Evolutionary conservation across 2,113 vertebrate genomes (phyloP).

Genomic region (Ceyx melanurus): DNA sequence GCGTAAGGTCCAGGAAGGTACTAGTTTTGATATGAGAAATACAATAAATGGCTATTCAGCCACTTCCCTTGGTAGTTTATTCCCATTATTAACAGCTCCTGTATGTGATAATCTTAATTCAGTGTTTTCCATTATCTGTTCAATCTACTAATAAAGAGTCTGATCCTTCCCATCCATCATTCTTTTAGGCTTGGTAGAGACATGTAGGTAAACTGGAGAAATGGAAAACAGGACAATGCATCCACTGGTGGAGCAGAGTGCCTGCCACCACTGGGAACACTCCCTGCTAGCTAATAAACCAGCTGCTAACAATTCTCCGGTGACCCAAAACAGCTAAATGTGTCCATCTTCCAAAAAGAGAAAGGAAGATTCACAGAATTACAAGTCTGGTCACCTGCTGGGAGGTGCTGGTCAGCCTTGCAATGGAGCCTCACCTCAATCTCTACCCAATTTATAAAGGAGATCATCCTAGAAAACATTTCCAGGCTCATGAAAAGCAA

Average conservation of each 20-base stretch:
- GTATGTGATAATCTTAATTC: not conserved
- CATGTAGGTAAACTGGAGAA: not conserved
- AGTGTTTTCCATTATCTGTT: not conserved
- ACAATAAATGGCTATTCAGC: not conserved
- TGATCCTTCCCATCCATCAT: not conserved
- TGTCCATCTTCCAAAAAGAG: not conserved
- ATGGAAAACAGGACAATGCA: not conserved
- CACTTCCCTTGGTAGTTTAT: not conserved
- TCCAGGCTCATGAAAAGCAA: not conserved
- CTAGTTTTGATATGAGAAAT: not conserved
- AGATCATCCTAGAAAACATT: not conserved
- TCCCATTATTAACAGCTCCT: not conserved
- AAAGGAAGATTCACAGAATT: not conserved
- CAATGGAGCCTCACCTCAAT: not conserved
- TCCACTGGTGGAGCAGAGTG: not conserved
- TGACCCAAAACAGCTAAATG: not conserved
- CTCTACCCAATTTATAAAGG: not conserved
- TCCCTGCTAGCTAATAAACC: not conserved
- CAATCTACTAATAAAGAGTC: not conserved
- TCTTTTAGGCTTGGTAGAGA: not conserved
- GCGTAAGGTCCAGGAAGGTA: not conserved
- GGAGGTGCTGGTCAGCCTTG: not conserved
- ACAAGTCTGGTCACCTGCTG: not conserved
- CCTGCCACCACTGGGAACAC: not conserved
- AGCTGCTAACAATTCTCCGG: not conserved